Evolutionary conservation across 2,113 vertebrate genomes (phyloP), one percentile per base, ranked within the genome.

Genomic region (Amia ocellicauda): DNA sequence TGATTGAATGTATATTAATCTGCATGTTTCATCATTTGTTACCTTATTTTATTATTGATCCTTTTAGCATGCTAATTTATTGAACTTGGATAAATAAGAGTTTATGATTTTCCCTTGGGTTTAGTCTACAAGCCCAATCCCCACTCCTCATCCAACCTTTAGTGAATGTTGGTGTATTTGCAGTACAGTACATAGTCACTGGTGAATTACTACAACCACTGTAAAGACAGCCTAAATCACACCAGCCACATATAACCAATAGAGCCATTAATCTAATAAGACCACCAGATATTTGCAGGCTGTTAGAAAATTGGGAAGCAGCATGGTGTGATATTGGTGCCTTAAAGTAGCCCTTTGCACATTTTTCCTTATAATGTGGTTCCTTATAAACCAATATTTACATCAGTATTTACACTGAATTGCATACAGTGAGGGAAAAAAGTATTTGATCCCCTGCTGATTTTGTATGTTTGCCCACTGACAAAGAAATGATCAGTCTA

Each of bases 221-320:
- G 20, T 2, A 9, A 16, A 53, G 51, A 53, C 23, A 26, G 22
- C 23, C 24, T 47, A 60, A 60, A 45, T 60, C 41, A 24, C 43
- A n/a, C 41, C 41, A 61, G 42, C 8, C 2, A 27, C 26, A 16
- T 27, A 29, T 43, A 51, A 36, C 17, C 26, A 62, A 51, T 22
- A 50, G 60, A 50, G 26, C 43, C 27, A 51, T 52, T 62, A 31
- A 51, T 62, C 60, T 62, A 62, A 62, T 36, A 16, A 51, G 27
- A 43, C 31, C 20, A 22, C 31, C 11, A 36, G 29, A 13, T 51
- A 24, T 52, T 23, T 53, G 51, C 51, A 19, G 51, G 51, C 51
- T 53, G 19, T 53, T 53, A 19, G 51, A 19, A 26, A 20, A 26
- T 53, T 53, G 51, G 23, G 51, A 53, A 20, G 23, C 23, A 26